phyloP scores from a whole-genome alignment of 2,113 vertebrate species.

The Sorex araneus region DNA sequence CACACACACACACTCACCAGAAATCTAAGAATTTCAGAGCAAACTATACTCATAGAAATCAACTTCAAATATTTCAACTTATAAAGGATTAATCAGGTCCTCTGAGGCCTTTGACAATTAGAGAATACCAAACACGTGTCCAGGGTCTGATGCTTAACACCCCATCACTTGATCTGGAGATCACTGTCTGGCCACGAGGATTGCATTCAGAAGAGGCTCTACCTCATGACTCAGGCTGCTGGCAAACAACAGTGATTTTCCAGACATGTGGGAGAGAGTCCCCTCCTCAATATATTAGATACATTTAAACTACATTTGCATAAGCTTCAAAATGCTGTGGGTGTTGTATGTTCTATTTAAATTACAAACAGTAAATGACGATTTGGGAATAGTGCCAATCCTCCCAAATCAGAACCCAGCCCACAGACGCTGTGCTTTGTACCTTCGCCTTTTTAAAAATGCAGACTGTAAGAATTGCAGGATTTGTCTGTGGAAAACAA shows the following conservation, averaged over 20 bases:
- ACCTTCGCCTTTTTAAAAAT: not conserved
- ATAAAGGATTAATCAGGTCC: not conserved
- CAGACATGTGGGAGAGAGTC: constrained; percentile 57
- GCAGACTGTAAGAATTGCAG: no score
- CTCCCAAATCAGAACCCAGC: not conserved
- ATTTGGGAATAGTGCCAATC: constrained; percentile 13
- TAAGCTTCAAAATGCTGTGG: constrained; percentile 55
- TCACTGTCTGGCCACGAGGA: not conserved
- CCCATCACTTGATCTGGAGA: rapidly evolving
- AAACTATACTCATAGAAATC: not conserved
- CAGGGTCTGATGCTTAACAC: not conserved
- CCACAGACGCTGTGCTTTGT: not conserved
- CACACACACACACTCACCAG: not conserved
- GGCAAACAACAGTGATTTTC: constrained; percentile 30
- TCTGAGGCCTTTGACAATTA: not conserved
- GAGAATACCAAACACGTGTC: not conserved
- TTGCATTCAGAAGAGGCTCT: not conserved
- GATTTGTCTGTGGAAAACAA: not conserved
- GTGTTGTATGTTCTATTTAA: constrained; percentile 44
- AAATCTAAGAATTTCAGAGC: not conserved
- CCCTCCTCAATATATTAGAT: constrained; percentile 10
- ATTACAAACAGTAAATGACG: constrained; percentile 74
- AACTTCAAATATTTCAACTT: not conserved
- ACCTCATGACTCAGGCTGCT: not conserved
- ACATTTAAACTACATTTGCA: constrained; percentile 70